Evolutionary conservation across 1,140 invertebrate genomes (phyloP).

Genomic region (Drosophila fuyamai): DNA sequence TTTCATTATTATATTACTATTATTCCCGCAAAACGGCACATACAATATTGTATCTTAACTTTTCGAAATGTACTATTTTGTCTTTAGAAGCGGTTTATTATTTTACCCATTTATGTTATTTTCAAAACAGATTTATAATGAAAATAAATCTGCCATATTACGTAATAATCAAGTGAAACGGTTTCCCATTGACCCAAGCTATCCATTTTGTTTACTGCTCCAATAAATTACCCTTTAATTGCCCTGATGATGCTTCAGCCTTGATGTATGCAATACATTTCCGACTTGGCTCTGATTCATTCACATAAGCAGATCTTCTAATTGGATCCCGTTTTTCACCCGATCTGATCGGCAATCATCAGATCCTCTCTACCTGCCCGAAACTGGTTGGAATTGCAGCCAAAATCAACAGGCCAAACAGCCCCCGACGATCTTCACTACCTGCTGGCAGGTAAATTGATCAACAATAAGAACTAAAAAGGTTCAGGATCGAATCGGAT

Average conservation of each 20-base stretch:
- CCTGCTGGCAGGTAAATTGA: constrained; percentile 66
- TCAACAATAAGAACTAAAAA: constrained; percentile 56
- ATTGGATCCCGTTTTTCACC: constrained; percentile 43
- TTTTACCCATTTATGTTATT: too few species aligned
- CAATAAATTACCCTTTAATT: constrained; percentile 10
- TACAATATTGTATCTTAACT: too few species aligned
- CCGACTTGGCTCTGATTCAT: constrained; percentile 16
- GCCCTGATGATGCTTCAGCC: constrained; percentile 2
- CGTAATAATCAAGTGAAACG: background rate
- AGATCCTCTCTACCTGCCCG: constrained; percentile 36
- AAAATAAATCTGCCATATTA: background rate
- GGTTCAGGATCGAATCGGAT: constrained; percentile 57
- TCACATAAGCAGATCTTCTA: constrained; percentile 41
- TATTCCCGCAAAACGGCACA: too few species aligned
- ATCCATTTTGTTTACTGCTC: background rate
- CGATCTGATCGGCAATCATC: constrained; percentile 15
- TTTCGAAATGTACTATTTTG: too few species aligned
- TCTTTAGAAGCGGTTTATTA: too few species aligned
- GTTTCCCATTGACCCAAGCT: background rate
- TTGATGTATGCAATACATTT: constrained; percentile 41
- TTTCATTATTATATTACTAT: background rate
- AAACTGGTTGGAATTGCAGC: constrained; percentile 58
- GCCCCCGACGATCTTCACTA: constrained; percentile 57
- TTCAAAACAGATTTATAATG: too few species aligned
- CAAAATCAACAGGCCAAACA: constrained; percentile 34